A percentile compares a stretch with the other conserved stretches of the same genome.
phyloP scores from a whole-genome alignment of 2,888 invertebrate genomes.

The Sinotaia quadrata region DNA sequence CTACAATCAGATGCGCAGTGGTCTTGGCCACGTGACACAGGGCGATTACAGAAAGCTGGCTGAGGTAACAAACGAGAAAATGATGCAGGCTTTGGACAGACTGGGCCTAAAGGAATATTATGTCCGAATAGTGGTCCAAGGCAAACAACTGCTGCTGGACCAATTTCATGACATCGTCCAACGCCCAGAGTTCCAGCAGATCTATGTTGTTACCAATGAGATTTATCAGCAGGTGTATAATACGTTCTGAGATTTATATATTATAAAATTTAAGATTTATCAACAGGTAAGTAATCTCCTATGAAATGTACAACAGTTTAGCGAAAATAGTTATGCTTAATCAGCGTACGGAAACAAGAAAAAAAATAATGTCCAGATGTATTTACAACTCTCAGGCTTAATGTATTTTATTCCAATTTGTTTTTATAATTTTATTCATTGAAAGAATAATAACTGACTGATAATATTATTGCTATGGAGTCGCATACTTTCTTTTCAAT shows the following conservation, averaged over 20 bases:
- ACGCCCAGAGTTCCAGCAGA: conserved; percentile 46
- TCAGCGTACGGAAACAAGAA: too few species aligned
- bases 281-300: too few species aligned
- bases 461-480: too few species aligned
- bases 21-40: neutral
- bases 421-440: too few species aligned
- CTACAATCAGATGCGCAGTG: neutral
- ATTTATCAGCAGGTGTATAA: conserved; percentile 54
- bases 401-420: too few species aligned
- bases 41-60: conserved; percentile 11
- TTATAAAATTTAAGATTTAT: too few species aligned
- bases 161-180: conserved; percentile 48
- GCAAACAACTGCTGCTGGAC: conserved; percentile 40
- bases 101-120: conserved; percentile 38
- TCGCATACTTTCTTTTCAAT: too few species aligned
- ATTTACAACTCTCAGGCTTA: too few species aligned
- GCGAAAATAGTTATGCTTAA: too few species aligned
- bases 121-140: conserved; percentile 31
- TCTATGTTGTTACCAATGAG: conserved; percentile 43
- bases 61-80: conserved; percentile 15
- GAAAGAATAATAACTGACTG: too few species aligned
- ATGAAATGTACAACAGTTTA: too few species aligned
- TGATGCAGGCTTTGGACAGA: conserved; percentile 27
- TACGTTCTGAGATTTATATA: neutral
- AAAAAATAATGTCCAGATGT: too few species aligned